Percentiles rank a stretch among this genome's conserved stretches.
Conservation (phyloP, 2,797 vertebrate genomes). For the Uromys caudimaculatus region DNA sequence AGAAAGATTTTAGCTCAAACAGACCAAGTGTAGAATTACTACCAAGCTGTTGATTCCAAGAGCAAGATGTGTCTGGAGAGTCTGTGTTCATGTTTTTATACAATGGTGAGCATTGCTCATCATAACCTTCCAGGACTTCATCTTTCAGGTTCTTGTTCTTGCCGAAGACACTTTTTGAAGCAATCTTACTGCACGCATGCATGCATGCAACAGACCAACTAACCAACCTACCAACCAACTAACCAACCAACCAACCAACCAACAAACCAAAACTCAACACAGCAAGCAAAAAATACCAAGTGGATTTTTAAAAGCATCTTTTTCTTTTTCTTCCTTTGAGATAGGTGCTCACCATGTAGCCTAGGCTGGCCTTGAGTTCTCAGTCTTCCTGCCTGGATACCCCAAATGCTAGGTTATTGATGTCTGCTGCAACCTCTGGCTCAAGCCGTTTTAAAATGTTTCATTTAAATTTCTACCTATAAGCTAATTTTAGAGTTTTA, state of each 20-base stretch:
- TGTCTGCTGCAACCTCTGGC: neutral
- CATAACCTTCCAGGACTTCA: neutral
- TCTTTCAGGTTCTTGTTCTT: neutral
- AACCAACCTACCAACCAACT: neutral
- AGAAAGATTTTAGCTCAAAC: neutral
- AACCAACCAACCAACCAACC: neutral
- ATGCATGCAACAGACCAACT: neutral
- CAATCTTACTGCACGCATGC: neutral
- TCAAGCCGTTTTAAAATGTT: neutral
- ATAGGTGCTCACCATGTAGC: neutral
- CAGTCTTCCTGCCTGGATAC: neutral
- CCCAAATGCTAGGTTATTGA: neutral
- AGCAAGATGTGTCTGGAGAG: neutral
- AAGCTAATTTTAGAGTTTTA: neutral
- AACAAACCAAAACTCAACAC: neutral
- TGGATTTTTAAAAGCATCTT: neutral
- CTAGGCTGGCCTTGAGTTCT: neutral
- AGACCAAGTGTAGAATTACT: neutral
- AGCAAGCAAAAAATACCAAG: neutral
- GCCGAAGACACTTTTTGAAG: neutral
- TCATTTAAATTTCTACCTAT: neutral
- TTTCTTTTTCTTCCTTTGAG: neutral
- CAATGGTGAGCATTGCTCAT: neutral
- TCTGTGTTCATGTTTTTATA: neutral
- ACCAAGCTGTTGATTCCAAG: neutral